These are phyloP conservation scores for Rhinoptilus africanus DNA, from an alignment of 2,113 vertebrate species.

Conservation along the genomic window DNA sequence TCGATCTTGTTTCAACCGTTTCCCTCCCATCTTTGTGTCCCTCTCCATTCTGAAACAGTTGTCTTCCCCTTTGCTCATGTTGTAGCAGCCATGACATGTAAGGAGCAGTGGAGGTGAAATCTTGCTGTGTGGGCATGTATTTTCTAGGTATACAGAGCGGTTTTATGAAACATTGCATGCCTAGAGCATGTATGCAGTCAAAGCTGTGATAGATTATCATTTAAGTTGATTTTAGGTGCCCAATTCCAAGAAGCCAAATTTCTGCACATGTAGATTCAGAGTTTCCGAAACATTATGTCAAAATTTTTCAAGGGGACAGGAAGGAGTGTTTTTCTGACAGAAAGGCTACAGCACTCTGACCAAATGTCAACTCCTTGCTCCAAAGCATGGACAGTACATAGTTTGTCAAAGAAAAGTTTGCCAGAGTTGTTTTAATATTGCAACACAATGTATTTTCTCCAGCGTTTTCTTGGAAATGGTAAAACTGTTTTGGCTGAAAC, in stretches of 20 bases:
- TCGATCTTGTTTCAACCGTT: not conserved
- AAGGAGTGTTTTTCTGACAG: not conserved
- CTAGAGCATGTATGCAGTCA: not conserved
- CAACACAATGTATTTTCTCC: slow-evolving; percentile 22
- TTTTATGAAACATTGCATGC: not conserved
- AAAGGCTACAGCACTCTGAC: not conserved
- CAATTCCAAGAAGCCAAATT: not conserved
- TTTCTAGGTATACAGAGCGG: not conserved
- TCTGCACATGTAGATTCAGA: not conserved
- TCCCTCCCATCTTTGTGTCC: not conserved
- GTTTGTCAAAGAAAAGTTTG: not conserved
- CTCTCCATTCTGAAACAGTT: not conserved
- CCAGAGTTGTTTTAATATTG: slow-evolving; percentile 12
- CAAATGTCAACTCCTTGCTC: not conserved
- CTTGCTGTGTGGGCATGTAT: rapidly evolving
- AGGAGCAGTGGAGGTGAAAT: not conserved
- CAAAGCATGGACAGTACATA: not conserved
- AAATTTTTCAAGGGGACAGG: not conserved
- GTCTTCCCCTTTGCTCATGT: not conserved
- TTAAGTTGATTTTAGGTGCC: not conserved
- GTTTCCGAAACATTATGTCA: not conserved
- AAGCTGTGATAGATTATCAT: not conserved
- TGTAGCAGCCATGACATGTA: not conserved
- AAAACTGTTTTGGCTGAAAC: not conserved
- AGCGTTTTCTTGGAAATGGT: slow-evolving; percentile 15